Base-by-base conservation (phyloP, 2,797 vertebrate species). In the Brachyrhaphis roseni region DNA sequence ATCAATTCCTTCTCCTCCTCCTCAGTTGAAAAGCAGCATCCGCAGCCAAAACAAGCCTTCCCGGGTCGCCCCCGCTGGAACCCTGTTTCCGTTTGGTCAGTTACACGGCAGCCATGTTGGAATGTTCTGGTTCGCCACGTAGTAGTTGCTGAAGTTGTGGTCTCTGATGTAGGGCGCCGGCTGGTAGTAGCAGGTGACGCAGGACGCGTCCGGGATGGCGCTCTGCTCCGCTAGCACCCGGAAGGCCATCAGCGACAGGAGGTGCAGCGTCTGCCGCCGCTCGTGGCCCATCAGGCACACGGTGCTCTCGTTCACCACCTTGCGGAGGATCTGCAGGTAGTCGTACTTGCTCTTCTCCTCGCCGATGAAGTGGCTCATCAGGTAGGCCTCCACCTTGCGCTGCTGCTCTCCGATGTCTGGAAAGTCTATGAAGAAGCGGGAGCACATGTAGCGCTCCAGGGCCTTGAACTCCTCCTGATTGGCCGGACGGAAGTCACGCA, bases 241-340 rank as follows among this genome's bases (percentile, higher is more conserved):
- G 91, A 99, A 93, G 0, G 98, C 98, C 76, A 98, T 95, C 78
- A 98, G 94, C 0, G 98, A 98, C 91, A 99, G 98, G 88, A 99
- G 96, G 90, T 98, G 97, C 78, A 99, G 96, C 0, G 98, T 99
- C 95, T 99, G 98, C 57, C 97, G 95, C 31, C 98, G 95, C 83
- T 99, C 98, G 0, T 99, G 98, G 59, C 98, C 97, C 98, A 99
- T 99, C 72, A 99, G 97, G 89, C 98, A 99, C 87, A 99, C 98
- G 0, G 98, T 99, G 95, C 98, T 99, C 94, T 99, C 97, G 0
- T 99, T 98, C 75, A 99, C 98, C 45, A 99, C 98, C 71, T 94
- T 94, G 71, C 96, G 96, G 76, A 99, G 96, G 89, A 97, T 99
- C 97, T 98, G 96, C 92, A 99, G 97, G 96, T 99, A 99, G 90